Evolutionary conservation across 2,113 vertebrate species (phyloP).

Genomic region (Baryphthengus martii): DNA sequence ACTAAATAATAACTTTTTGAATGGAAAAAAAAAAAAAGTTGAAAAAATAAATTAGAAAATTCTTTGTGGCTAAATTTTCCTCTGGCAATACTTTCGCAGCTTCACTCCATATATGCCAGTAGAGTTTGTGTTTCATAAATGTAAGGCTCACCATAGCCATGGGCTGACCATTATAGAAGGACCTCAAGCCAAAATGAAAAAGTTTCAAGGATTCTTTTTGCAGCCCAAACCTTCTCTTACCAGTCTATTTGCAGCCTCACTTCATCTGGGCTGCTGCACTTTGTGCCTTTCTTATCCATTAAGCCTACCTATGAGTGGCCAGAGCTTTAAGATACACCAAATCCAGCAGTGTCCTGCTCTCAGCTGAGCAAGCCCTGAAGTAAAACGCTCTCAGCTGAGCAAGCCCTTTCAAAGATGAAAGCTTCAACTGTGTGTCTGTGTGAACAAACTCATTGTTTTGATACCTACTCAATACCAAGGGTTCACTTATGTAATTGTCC

Average conservation of each 20-base stretch:
- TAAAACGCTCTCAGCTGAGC: not conserved
- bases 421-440: not conserved
- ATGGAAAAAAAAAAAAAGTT: not conserved
- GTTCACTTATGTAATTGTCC: accelerated
- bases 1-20: not conserved
- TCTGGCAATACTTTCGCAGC: not conserved
- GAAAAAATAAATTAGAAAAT: not conserved
- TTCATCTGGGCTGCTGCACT: not conserved
- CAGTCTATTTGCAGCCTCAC: not conserved
- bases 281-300: not conserved
- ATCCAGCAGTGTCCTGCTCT: too few species aligned
- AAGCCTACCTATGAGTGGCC: not conserved
- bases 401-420: not conserved
- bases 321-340: not conserved
- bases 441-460: not conserved
- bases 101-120: not conserved
- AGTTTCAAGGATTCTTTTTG: not conserved
- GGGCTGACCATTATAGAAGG: not conserved
- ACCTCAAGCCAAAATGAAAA: not conserved
- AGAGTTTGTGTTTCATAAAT: not conserved
- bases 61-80: not conserved
- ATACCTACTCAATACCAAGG: not conserved
- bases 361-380: not conserved
- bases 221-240: not conserved
- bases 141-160: not conserved